Percentiles rank a stretch among this genome's conserved stretches.
Conservation (phyloP, 1,140 invertebrate genomes). For the Theocolax elegans region DNA sequence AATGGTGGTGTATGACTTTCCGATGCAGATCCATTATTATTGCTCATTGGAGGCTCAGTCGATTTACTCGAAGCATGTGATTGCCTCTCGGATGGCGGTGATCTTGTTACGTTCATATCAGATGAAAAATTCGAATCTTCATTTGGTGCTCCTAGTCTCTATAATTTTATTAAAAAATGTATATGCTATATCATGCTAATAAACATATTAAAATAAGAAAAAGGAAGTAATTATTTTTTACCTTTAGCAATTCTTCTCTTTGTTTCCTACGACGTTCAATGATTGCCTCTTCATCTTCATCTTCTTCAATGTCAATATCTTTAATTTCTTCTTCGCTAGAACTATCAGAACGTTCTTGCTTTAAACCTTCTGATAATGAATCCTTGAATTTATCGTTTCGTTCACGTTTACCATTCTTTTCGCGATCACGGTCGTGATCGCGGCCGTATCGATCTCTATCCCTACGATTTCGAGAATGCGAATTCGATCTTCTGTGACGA, state of each 20-base stretch:
- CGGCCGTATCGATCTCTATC: constrained; percentile 49
- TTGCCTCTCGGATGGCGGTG: constrained; percentile 55
- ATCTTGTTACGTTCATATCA: constrained; percentile 54
- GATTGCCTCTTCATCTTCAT: constrained; percentile 91
- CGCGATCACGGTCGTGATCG: constrained; percentile 20
- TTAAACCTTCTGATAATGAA: constrained; percentile 85
- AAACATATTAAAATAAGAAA: constrained; percentile 32
- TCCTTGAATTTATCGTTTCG: constrained; percentile 79
- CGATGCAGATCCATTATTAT: constrained; percentile 60
- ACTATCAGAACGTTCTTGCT: constrained; percentile 71
- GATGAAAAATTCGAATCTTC: constrained; percentile 72
- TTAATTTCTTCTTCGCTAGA: constrained; percentile 76
- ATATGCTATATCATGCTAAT: constrained; percentile 38
- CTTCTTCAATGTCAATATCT: constrained; percentile 85
- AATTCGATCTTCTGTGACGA: constrained; percentile 57
- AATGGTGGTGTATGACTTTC: constrained; percentile 66
- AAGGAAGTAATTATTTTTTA: constrained; percentile 57
- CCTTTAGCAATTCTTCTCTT: constrained; percentile 88
- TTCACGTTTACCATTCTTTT: constrained; percentile 64
- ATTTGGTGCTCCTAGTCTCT: constrained; percentile 72
- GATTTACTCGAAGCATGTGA: constrained; percentile 57
- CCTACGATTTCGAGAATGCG: constrained; percentile 61
- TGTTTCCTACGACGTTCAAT: constrained; percentile 91
- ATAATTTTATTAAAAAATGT: constrained; percentile 29
- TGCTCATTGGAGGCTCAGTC: constrained; percentile 51